Evolutionary conservation across 1,140 invertebrate species (phyloP), one percentile per base, ranked within the genome.

Genomic region (Pararge aegeria): DNA sequence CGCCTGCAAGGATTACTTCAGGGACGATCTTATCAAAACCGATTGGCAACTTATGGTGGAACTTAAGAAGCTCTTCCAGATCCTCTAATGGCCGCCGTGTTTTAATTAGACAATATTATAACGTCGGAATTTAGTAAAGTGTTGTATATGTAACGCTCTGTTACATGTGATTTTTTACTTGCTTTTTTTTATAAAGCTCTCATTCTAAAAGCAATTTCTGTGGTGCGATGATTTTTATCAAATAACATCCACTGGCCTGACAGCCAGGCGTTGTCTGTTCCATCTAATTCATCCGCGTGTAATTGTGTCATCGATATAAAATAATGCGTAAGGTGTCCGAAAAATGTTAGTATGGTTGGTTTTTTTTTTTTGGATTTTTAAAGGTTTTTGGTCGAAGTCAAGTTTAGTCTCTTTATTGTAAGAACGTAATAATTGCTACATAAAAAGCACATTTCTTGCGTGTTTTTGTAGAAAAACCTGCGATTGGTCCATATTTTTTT

Each of bases 21-120:
- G 99, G 55, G 97, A 99, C 68, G 99, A 99, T 87, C 92, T 99
- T 52, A 87, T 95, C 66, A 99, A 99, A 89, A 93, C 94, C 50
- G 99, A 99, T 81, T 99, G 99, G 99, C 95, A 97, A 80, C 90
- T 99, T 38, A 98, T 99, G 94, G 95, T 99, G 38, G 98, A 99
- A 91, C 91, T 99, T 75, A 99, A 99, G 92, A 99, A 99, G 89
- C 90, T 96, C 62, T 99, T 99, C 92, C 94, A 98, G 89, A 99
- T 99, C 90, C 93, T 99, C 15, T 42, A 24, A 42, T 10, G 7
- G 30, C 37, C 19, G 18, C 49, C 49, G 38, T 18, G 15, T 15
- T 40, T 13, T 15, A 40, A 40, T 40, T 40, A 16, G 15, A 15
- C 15, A 37, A 24, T 42, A 46, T 46, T 46, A 3, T n/a, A 46